phyloP scores from a whole-genome alignment of 2,888 invertebrate genomes.

The Boloria euphrosyne region DNA sequence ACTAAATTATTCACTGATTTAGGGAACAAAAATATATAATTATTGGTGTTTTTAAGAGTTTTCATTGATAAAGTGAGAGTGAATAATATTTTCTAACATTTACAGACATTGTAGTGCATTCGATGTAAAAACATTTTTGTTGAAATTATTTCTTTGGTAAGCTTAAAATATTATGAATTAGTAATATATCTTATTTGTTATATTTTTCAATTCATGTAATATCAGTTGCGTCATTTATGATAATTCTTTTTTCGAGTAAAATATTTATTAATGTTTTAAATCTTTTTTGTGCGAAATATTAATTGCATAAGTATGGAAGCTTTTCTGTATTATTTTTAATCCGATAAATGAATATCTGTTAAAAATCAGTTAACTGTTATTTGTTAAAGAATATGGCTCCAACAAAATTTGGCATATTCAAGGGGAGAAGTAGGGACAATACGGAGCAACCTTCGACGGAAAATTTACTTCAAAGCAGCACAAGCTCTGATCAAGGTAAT shows the following conservation, averaged over 20 bases:
- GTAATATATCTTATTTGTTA: too few relatives aligned
- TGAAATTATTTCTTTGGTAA: too few relatives aligned
- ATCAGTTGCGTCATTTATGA: too few relatives aligned
- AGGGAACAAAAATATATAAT: constrained; percentile 19
- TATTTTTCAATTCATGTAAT: too few relatives aligned
- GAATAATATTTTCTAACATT: too few relatives aligned
- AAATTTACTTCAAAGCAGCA: constrained; percentile 59
- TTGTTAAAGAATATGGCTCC: constrained; percentile 63
- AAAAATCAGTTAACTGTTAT: background rate
- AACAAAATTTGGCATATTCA: constrained; percentile 71
- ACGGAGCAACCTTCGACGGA: constrained; percentile 72
- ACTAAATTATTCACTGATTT: constrained; percentile 31
- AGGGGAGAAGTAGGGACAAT: constrained; percentile 66
- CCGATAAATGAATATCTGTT: background rate
- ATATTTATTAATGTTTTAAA: too few relatives aligned
- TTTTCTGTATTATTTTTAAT: constrained; percentile 6
- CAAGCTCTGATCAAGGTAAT: constrained; percentile 56
- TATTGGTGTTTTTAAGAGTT: background rate
- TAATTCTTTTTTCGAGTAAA: too few relatives aligned
- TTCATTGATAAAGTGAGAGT: background rate
- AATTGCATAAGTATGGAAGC: too few relatives aligned
- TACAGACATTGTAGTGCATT: too few relatives aligned
- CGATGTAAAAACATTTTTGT: too few relatives aligned
- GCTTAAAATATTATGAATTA: too few relatives aligned
- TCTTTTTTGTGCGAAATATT: too few relatives aligned